Conservation (phyloP, 2,113 vertebrate species). For the Cyprinodon variegatus region DNA sequence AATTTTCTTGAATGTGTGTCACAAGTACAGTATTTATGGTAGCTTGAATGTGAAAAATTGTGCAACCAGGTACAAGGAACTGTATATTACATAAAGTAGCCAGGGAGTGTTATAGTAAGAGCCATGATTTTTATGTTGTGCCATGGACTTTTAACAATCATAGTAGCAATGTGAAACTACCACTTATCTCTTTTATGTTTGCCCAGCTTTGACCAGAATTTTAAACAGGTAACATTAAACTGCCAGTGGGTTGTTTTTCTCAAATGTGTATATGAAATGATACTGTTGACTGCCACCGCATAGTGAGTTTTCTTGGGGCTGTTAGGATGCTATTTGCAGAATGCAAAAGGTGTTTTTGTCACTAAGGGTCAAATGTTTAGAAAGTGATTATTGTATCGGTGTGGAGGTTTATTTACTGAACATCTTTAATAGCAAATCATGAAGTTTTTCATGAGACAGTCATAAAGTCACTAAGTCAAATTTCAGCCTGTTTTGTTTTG, state of each 20-base stretch:
- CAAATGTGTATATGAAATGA: not conserved
- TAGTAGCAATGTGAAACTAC: slow-evolving; percentile 9
- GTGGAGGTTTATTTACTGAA: not conserved
- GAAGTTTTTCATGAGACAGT: not conserved
- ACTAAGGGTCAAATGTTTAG: not conserved
- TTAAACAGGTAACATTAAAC: slow-evolving; percentile 7
- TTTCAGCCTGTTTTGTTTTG: not conserved
- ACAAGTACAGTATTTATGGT: no score
- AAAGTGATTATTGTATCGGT: not conserved
- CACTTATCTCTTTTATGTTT: slow-evolving; percentile 3
- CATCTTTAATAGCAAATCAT: not conserved
- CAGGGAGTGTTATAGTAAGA: not conserved
- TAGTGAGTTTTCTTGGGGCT: not conserved
- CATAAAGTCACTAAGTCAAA: not conserved
- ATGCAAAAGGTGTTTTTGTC: not conserved
- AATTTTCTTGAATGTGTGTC: not conserved
- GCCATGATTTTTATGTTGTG: not conserved
- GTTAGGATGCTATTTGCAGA: not conserved
- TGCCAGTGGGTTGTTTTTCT: slow-evolving; percentile 5
- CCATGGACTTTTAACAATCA: slow-evolving; percentile 6
- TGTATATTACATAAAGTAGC: not conserved
- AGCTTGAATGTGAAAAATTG: not conserved
- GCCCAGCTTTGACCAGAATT: slow-evolving; percentile 18
- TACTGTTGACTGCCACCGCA: not conserved
- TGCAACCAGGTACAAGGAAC: not conserved